These are phyloP conservation scores for Myioborus miniatus DNA, from an alignment of 2,797 vertebrate genomes.

Conservation along the genomic window DNA sequence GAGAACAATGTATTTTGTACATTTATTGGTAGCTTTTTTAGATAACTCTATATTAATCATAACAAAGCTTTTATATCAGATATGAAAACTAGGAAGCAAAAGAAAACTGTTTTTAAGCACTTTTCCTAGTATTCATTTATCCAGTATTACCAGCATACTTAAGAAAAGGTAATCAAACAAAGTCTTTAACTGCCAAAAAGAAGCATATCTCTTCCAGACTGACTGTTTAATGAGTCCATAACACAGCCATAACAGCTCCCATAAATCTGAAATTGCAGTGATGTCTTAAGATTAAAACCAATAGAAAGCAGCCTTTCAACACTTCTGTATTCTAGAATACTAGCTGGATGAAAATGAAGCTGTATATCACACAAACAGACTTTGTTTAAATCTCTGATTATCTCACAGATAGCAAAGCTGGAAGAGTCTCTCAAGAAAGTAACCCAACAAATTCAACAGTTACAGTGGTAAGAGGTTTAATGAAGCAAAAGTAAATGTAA, in stretches of 20 bases:
- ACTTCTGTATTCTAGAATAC: background rate
- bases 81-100: background rate
- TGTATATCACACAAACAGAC: background rate
- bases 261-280: background rate
- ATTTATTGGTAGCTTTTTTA: background rate
- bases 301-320: background rate
- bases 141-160: background rate
- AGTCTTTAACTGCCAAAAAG: background rate
- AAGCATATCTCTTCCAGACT: background rate
- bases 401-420: conserved; percentile 81
- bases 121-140: background rate
- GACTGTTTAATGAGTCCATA: background rate
- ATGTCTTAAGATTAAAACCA: background rate
- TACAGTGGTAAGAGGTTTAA: conserved; percentile 79
- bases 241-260: background rate
- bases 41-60: background rate
- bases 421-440: conserved; percentile 81
- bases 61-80: background rate
- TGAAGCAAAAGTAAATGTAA: background rate
- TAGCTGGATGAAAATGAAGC: background rate
- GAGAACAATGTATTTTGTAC: background rate
- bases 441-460: conserved; percentile 81
- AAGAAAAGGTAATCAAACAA: background rate
- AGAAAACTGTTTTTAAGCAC: background rate
- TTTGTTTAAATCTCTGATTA: background rate